Evolutionary conservation across 2,888 invertebrate genomes (phyloP), one percentile per base, ranked within the genome.

Genomic region (Galeruca laticollis): DNA sequence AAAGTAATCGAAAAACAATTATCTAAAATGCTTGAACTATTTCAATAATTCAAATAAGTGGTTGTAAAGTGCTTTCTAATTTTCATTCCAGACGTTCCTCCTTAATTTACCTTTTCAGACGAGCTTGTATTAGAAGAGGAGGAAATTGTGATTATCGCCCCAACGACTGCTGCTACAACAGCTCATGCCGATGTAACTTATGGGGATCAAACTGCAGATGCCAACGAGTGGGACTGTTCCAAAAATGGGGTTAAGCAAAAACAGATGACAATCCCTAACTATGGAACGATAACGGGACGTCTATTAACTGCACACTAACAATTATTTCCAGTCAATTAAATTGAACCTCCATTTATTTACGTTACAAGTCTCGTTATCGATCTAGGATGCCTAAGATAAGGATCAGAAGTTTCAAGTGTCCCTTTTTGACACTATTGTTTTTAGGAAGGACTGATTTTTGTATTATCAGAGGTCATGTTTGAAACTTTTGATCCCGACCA

Each of bases 141-240:
- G 93, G 93, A 75, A 93, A 92, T 87, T 95, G 95, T 86, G 94
- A 95, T 86, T 93, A 94, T 84, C 89, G 94, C 72, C 93, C 93
- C 11, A 92, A 92, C 74, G 94, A 94, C 85, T 95, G 95, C 88
- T 95, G 95, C 88, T 91, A 92, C 87, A 93, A 92, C 80, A 93
- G 93, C 75, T 92, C 94, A 75, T 95, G 95, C 86, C 90, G 95
- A 74, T 95, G 95, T 89, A 95, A 95, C 86, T 88, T 95, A 62
- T 95, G 94, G 94, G 94, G 95, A 71, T 91, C 93, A 83, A 95
- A 95, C 88, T 95, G 95, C 86, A 90, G 93, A 81, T 95, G 95
- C 86, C 94, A 95, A 86, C 90, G 95, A 79, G 92, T 93, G 90
- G 94, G 95, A 72, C 90, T 95, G 83, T 95, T 95, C 89, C 94